phyloP scores from a whole-genome alignment of 92 coral and sea anemone species.

The Umimayanthus chanpuru region DNA sequence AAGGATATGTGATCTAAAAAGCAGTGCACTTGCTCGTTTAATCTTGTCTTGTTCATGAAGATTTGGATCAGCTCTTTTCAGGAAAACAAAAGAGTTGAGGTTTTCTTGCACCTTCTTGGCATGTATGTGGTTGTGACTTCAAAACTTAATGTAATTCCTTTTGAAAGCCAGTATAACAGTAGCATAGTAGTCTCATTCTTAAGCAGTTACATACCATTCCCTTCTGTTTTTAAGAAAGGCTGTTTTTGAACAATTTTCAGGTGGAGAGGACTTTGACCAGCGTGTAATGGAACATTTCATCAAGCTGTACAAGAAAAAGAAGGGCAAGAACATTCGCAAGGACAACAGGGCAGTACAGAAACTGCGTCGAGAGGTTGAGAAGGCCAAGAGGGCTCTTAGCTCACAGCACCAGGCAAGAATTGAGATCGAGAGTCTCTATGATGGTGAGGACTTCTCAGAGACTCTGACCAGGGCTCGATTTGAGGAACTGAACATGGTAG shows the following conservation, averaged over 20 bases:
- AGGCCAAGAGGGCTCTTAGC: slow-evolving; percentile 97
- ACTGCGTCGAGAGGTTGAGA: slow-evolving; percentile 98
- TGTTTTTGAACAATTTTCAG: slow-evolving; percentile 43
- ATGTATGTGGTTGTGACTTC: too few relatives aligned
- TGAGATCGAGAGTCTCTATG: slow-evolving; percentile 95
- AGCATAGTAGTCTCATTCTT: too few relatives aligned
- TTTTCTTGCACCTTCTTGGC: too few relatives aligned
- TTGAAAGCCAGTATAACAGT: too few relatives aligned
- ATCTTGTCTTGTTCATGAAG: too few relatives aligned
- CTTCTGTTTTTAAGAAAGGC: background rate
- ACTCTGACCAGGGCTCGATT: slow-evolving; percentile 93
- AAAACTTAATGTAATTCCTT: too few relatives aligned
- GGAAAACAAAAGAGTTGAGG: too few relatives aligned
- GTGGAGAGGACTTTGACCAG: slow-evolving; percentile 99
- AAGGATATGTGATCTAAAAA: too few relatives aligned
- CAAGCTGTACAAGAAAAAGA: slow-evolving; percentile 98
- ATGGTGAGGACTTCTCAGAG: slow-evolving; percentile 99
- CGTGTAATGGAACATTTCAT: slow-evolving; percentile 94
- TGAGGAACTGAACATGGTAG: slow-evolving; percentile 90
- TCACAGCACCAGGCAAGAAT: slow-evolving; percentile 98
- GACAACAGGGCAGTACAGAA: slow-evolving; percentile 99
- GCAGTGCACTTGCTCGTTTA: too few relatives aligned
- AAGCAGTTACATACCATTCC: background rate
- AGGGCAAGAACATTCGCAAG: slow-evolving; percentile 97
- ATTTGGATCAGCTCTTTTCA: too few relatives aligned